Evolutionary conservation across 2,888 invertebrate genomes (phyloP).

Genomic region (Zhengitettix transpicula): DNA sequence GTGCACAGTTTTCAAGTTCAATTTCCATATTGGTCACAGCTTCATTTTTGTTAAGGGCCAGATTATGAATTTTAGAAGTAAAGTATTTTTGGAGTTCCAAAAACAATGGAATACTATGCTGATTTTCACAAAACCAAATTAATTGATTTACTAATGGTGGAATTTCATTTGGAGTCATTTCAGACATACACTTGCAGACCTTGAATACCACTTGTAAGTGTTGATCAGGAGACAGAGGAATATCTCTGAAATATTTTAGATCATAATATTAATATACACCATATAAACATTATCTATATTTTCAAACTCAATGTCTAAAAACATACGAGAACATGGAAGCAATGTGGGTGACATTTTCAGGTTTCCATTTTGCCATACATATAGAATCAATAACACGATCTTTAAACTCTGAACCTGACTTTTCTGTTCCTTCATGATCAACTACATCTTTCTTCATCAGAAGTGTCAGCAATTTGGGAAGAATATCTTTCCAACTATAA

Average conservation of each 20-base stretch:
- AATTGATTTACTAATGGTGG: slow-evolving; percentile 51
- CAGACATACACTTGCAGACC: slow-evolving; percentile 38
- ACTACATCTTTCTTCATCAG: slow-evolving; percentile 34
- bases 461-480: slow-evolving; percentile 42
- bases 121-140: slow-evolving; percentile 35
- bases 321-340: slow-evolving; percentile 50
- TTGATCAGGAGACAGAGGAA: slow-evolving; percentile 38
- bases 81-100: slow-evolving; percentile 34
- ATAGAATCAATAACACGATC: slow-evolving; percentile 39
- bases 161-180: slow-evolving; percentile 39
- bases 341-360: slow-evolving; percentile 40
- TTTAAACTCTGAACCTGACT: slow-evolving; percentile 42
- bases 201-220: slow-evolving; percentile 43
- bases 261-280: not conserved
- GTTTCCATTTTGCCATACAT: slow-evolving; percentile 41
- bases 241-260: slow-evolving; percentile 29
- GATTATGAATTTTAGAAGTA: slow-evolving; percentile 15
- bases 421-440: slow-evolving; percentile 37
- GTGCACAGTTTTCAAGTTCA: not conserved
- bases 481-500: slow-evolving; percentile 47
- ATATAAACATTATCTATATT: not conserved
- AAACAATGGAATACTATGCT: slow-evolving; percentile 28
- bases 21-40: not conserved
- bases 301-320: slow-evolving; percentile 3
- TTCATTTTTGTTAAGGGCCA: not conserved